A percentile compares a stretch with the other conserved stretches of the same genome.
Conservation (phyloP, 2,113 vertebrate genomes). For the Panthera tigris region DNA sequence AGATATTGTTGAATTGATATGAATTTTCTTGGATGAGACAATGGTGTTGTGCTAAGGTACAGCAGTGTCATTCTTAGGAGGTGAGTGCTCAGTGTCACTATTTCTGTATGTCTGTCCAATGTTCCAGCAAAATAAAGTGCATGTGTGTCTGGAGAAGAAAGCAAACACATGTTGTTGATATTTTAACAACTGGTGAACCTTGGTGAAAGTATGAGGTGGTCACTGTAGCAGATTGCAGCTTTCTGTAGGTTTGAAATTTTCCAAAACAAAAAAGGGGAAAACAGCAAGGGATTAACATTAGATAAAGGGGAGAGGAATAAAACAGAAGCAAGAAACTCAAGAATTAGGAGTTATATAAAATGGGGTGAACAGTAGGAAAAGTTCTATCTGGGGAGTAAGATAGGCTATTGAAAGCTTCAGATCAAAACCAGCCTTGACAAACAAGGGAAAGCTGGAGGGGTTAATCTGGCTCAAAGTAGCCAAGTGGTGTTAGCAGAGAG, state of each 20-base stretch:
- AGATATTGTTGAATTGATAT: not conserved
- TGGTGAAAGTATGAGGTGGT: not conserved
- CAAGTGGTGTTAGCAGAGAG: not conserved
- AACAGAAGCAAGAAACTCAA: not conserved
- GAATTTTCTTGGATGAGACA: not conserved
- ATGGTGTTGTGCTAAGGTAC: not conserved
- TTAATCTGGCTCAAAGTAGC: not conserved
- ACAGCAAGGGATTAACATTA: not conserved
- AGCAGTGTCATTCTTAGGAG: not conserved
- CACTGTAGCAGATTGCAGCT: not conserved
- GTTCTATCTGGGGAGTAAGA: not conserved
- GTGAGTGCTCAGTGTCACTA: not conserved
- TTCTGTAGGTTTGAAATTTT: not conserved
- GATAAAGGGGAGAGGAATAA: not conserved
- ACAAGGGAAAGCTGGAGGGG: not conserved
- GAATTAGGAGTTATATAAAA: not conserved
- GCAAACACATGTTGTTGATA: not conserved
- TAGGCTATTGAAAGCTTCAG: not conserved
- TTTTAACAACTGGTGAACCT: not conserved
- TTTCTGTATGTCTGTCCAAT: not conserved
- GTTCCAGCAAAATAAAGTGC: not conserved
- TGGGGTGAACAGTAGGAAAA: not conserved
- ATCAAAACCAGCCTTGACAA: not conserved
- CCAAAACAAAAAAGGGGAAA: not conserved
- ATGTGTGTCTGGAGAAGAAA: not conserved